Evolutionary conservation across 2,888 invertebrate genomes (phyloP), one percentile per base, ranked within the genome.

Genomic region (Meloe dianella): DNA sequence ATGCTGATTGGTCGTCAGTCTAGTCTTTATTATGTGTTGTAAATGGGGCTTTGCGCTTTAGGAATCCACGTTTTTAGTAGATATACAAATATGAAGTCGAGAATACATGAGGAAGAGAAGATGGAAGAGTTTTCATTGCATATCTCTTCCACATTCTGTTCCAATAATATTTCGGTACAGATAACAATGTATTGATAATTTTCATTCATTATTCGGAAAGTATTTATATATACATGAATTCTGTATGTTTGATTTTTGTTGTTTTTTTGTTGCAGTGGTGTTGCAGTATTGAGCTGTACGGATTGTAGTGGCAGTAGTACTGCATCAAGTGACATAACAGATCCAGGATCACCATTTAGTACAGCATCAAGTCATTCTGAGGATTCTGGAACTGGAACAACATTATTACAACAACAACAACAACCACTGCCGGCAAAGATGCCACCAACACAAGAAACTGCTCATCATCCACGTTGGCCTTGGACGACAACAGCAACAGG

Each of bases 311-410:
- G 85, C 67, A 86, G 86, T 77, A 86, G 85, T 74, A 84, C 83
- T 73, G 83, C 86, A 82, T 87, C 83, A 77, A 94, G 93, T 85
- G 94, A 94, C 85, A 92, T 93, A 84, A 93, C 93, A 77, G 94
- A 94, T 84, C 94, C 94, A 65, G 92, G 92, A 73, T 94, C 94
- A 67, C 94, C 94, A 76, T 92, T 90, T 85, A 93, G 92, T 84
- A 90, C 91, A 74, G 86, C 87, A 79, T 87, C 89, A 73, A 81
- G 81, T 77, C 83, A 84, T 74, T 83, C 83, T 57, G 85, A 84
- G 74, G 83, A 82, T 71, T 82, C 84, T 60, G 80, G 47, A 20
- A 47, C 20, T 47, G 47, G 47, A 9, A 9, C 20, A 47, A 3
- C 47, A 20, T 20, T 9, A 17, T 17, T 7, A 17, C 41, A 41